Percentiles rank a stretch among this genome's conserved stretches.
Evolutionary conservation across 2,797 vertebrate species (phyloP).

Genomic region (Thunnus albacares): DNA sequence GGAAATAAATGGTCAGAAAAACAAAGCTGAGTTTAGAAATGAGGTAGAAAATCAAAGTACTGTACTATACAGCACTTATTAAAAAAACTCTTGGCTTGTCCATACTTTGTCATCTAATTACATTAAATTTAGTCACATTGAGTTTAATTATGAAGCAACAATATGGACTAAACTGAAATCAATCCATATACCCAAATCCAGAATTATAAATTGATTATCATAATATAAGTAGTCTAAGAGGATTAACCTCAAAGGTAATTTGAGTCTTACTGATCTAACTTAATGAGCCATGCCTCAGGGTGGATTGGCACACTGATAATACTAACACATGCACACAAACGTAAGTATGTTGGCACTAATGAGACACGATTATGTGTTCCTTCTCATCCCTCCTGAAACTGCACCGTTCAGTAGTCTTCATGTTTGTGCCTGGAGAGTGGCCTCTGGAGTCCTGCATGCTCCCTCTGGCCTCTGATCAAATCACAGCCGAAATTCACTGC

Average conservation of each 20-base stretch:
- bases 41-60: neutral
- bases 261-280: too few relatives aligned
- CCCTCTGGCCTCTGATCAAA: conserved; percentile 20
- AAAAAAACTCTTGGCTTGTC: neutral
- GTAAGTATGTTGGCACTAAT: neutral
- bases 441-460: neutral
- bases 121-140: neutral
- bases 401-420: neutral
- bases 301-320: too few relatives aligned
- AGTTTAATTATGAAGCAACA: neutral
- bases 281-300: too few relatives aligned
- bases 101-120: neutral
- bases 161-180: neutral
- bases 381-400: neutral
- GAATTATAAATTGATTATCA: neutral
- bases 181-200: neutral
- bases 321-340: neutral
- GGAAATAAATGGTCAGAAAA: neutral
- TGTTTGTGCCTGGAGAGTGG: neutral
- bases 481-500: conserved; percentile 1
- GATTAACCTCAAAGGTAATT: neutral
- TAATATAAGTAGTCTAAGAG: neutral
- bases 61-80: neutral
- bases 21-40: neutral
- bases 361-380: neutral